phyloP scores from a whole-genome alignment of 1,140 invertebrate species.

The Pectinophora gossypiella region DNA sequence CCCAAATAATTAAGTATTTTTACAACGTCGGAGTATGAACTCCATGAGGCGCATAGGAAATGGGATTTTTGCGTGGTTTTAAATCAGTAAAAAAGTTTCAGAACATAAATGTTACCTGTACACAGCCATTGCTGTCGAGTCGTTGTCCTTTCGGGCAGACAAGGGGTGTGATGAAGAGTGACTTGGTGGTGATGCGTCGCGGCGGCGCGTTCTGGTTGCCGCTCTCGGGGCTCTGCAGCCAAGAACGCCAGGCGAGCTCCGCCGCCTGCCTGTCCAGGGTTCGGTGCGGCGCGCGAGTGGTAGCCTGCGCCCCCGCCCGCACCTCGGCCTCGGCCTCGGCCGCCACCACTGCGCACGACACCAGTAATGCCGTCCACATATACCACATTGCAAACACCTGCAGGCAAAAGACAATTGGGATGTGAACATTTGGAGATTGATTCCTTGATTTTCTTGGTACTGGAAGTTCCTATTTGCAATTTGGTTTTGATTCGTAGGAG shows the following conservation, averaged over 20 bases:
- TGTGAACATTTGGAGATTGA: too few species aligned
- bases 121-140: conserved; percentile 55
- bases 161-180: conserved; percentile 60
- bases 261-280: conserved; percentile 57
- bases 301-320: conserved; percentile 14
- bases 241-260: conserved; percentile 59
- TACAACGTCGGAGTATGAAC: too few species aligned
- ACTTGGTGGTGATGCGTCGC: conserved; percentile 62
- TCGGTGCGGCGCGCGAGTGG: conserved; percentile 48
- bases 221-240: conserved; percentile 59
- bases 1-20: too few species aligned
- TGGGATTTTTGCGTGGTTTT: too few species aligned
- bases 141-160: conserved; percentile 60
- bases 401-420: conserved; percentile 18
- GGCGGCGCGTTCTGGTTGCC: conserved; percentile 56
- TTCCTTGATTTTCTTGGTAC: too few species aligned
- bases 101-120: conserved; percentile 51
- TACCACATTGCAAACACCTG: conserved; percentile 71
- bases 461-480: too few species aligned
- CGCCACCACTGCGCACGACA: conserved; percentile 56
- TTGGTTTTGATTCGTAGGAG: too few species aligned
- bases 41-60: too few species aligned
- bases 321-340: conserved; percentile 20
- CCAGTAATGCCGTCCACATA: conserved; percentile 60
- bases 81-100: too few species aligned